Percentiles rank a stretch among this genome's conserved stretches.
These are phyloP conservation scores for Boloria selene DNA, from an alignment of 2,888 invertebrate genomes.

Conservation along the genomic window DNA sequence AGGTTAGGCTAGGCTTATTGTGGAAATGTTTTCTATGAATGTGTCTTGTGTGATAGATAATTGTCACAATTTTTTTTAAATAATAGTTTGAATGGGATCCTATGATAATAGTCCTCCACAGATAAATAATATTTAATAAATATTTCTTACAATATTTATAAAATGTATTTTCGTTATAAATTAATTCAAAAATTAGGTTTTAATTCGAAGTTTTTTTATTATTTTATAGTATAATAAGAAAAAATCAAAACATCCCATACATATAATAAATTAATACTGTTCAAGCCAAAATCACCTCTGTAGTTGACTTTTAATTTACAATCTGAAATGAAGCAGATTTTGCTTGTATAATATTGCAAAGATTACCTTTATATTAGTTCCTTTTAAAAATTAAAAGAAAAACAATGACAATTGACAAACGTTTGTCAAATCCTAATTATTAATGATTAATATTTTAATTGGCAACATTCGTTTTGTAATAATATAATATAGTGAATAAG, in stretches of 20 bases:
- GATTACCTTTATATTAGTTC: slow-evolving; percentile 21
- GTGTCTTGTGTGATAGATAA: slow-evolving; percentile 27
- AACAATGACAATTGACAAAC: slow-evolving; percentile 19
- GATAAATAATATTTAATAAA: too few species aligned
- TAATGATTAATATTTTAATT: too few species aligned
- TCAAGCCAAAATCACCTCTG: slow-evolving; percentile 22
- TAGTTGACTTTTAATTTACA: neutral
- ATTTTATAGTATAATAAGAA: neutral
- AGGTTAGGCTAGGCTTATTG: slow-evolving; percentile 30
- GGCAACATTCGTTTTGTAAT: too few species aligned
- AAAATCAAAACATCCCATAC: slow-evolving; percentile 11
- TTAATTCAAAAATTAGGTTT: neutral
- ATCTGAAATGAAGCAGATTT: neutral
- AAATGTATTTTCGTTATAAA: neutral
- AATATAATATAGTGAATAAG: too few species aligned
- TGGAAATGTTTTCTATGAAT: slow-evolving; percentile 25
- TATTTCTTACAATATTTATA: too few species aligned
- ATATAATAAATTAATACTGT: slow-evolving; percentile 24
- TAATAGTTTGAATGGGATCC: slow-evolving; percentile 25
- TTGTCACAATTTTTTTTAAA: slow-evolving; percentile 30
- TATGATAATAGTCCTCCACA: neutral
- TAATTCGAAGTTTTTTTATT: neutral
- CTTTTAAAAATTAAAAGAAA: slow-evolving; percentile 12
- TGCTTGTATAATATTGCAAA: slow-evolving; percentile 21
- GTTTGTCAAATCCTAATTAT: too few species aligned